phyloP scores from a whole-genome alignment of 2,888 invertebrate genomes.

The Phaedon cochleariae region DNA sequence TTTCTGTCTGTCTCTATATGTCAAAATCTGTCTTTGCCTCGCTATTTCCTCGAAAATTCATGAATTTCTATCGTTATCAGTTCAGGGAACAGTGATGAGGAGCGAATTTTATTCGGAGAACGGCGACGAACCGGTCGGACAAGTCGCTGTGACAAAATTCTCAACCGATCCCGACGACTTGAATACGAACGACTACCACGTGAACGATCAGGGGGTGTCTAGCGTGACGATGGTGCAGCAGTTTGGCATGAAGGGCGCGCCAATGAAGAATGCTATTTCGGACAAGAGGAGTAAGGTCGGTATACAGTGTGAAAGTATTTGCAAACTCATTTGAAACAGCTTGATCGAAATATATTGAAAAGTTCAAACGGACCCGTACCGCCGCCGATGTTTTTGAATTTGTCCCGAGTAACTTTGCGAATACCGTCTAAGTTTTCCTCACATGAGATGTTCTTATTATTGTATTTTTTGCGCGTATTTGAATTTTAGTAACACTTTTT shows the following conservation, averaged over 20 bases:
- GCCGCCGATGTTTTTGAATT: too few species aligned
- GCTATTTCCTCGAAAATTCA: too few species aligned
- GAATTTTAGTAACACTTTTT: too few species aligned
- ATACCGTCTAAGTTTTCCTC: too few species aligned
- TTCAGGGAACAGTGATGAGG: constrained; percentile 76
- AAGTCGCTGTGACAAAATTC: constrained; percentile 76
- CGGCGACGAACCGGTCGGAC: constrained; percentile 74
- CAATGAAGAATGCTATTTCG: constrained; percentile 50
- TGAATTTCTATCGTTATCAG: constrained; percentile 57
- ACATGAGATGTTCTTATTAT: too few species aligned
- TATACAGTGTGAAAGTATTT: too few species aligned
- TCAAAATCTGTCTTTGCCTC: neutral
- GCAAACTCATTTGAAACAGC: too few species aligned
- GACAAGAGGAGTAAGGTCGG: constrained; percentile 49
- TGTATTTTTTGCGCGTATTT: too few species aligned
- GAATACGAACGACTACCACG: constrained; percentile 44
- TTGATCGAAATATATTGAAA: too few species aligned
- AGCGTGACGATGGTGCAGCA: constrained; percentile 61
- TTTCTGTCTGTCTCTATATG: too few species aligned
- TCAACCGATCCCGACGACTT: constrained; percentile 71
- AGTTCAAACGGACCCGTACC: too few species aligned
- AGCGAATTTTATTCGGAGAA: constrained; percentile 75
- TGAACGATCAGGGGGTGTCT: constrained; percentile 49
- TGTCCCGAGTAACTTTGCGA: too few species aligned
- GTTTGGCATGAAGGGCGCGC: constrained; percentile 58